phyloP scores from a whole-genome alignment of 2,888 invertebrate species.

The Ryuthela nishihirai region DNA sequence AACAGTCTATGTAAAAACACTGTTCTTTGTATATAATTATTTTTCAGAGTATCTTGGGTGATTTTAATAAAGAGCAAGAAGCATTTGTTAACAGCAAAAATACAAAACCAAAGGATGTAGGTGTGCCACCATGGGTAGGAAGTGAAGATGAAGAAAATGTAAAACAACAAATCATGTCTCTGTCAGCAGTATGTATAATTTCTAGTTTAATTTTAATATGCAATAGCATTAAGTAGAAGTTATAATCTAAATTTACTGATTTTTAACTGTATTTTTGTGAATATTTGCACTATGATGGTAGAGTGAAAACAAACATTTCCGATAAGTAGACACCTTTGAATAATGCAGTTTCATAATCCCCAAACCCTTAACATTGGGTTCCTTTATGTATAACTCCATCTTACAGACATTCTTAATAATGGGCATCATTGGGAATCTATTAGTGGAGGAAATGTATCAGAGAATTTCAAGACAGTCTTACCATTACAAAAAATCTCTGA shows the following conservation, averaged over 20 bases:
- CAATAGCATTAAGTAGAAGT: not conserved
- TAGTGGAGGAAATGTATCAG: too few species aligned
- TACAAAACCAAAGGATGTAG: constrained; percentile 36
- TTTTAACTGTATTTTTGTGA: not conserved
- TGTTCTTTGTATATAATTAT: too few species aligned
- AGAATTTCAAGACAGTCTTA: too few species aligned
- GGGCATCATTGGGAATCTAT: too few species aligned
- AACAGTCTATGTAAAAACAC: too few species aligned
- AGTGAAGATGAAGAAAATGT: constrained; percentile 84
- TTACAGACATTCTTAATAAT: too few species aligned
- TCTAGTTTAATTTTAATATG: not conserved
- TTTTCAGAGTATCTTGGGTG: constrained; percentile 86
- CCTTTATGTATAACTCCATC: too few species aligned
- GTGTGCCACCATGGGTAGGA: constrained; percentile 87
- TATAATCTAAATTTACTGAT: not conserved
- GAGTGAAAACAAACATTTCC: too few species aligned
- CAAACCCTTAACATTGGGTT: too few species aligned
- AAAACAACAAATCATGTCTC: constrained; percentile 90
- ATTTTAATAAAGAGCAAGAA: constrained; percentile 95
- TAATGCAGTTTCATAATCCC: too few species aligned
- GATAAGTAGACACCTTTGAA: too few species aligned
- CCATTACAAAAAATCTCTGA: too few species aligned
- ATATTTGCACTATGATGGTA: not conserved
- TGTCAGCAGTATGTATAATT: constrained; percentile 68
- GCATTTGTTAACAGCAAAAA: constrained; percentile 65